Base-by-base conservation (phyloP, 2,113 vertebrate genomes). In the Numenius arquata region DNA sequence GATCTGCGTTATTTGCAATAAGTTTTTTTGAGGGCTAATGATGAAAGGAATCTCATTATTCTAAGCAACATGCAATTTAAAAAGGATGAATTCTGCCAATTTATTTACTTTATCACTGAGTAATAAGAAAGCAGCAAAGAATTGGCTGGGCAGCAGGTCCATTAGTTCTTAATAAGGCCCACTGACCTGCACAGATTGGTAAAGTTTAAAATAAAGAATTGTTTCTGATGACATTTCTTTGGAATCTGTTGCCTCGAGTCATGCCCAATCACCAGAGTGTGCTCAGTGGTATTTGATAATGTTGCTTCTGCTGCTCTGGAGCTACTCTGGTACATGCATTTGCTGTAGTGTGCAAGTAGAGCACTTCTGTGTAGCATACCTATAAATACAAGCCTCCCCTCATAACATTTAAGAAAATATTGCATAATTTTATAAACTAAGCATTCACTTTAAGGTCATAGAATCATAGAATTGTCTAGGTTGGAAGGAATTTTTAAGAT, bases 271-370 rank as follows among this genome's bases (percentile, higher is more conserved):
- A 88, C 56, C 2, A 1, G 53, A 77, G 55, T 79, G 67, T 97
- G 97, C 91, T 97, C 92, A 85, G 84, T 97, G 97, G 88, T 94
- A 98, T 98, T 98, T 98, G 88, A 91, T 90, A 88, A 96, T 58
- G 63, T n/a, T 75, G 88, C n/a, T 88, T 91, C 94, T 92, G 72
- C 58, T 93, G 63, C 65, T 83, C 50, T 2, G 15, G 81, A 88
- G 86, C 25, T 92, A 12, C 67, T 92, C 43, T 83, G 86, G 62
- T 67, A 74, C 45, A 67, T 22, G 32, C 15, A 25, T 47, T 89
- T 89, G 73, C 55, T 59, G 73, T 92, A 93, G 53, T 63, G 61
- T 83, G 73, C 63, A 91, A 68, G 1, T 45, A 75, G 94, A 97
- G 6, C 63, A 88, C 67, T 27, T 96, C 85, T 75, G 79, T 71